These are phyloP conservation scores for Euthynnus affinis DNA, from an alignment of 2,797 vertebrate genomes.

Conservation along the genomic window DNA sequence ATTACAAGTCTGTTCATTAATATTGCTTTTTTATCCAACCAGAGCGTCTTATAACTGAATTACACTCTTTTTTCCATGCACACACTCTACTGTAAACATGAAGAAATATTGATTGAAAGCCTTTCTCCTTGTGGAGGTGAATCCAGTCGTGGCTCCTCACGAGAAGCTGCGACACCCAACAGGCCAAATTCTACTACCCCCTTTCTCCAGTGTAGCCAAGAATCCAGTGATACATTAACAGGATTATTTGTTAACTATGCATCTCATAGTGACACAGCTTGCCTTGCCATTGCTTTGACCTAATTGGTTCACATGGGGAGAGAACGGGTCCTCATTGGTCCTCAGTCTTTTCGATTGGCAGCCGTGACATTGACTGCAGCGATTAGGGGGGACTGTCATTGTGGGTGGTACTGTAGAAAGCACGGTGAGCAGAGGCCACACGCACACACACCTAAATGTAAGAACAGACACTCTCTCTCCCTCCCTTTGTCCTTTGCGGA, in stretches of 20 bases:
- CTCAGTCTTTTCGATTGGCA: conserved; percentile 71
- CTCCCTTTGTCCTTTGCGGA: conserved; percentile 86
- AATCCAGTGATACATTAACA: conserved; percentile 58
- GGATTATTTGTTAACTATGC: conserved; percentile 76
- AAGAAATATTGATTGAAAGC: conserved; percentile 53
- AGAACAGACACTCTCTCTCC: conserved; percentile 65
- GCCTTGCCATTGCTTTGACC: conserved; percentile 78
- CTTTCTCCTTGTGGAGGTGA: conserved; percentile 66
- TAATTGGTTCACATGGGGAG: conserved; percentile 68
- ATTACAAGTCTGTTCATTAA: conserved; percentile 28
- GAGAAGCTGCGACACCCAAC: conserved; percentile 42
- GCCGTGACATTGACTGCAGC: conserved; percentile 80
- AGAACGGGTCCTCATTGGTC: conserved; percentile 68
- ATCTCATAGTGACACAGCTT: conserved; percentile 71
- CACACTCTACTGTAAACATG: conserved; percentile 39
- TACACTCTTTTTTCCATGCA: not conserved
- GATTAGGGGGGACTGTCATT: conserved; percentile 66
- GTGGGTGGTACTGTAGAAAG: conserved; percentile 77
- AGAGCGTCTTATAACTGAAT: conserved; percentile 26
- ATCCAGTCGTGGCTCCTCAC: conserved; percentile 36
- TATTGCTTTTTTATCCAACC: conserved; percentile 30
- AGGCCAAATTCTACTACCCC: conserved; percentile 27
- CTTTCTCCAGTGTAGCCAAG: conserved; percentile 20
- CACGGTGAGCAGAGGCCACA: conserved; percentile 44
- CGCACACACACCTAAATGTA: conserved; percentile 52